Evolutionary conservation across 2,888 invertebrate genomes (phyloP).

Genomic region (Metallyticus violacea): DNA sequence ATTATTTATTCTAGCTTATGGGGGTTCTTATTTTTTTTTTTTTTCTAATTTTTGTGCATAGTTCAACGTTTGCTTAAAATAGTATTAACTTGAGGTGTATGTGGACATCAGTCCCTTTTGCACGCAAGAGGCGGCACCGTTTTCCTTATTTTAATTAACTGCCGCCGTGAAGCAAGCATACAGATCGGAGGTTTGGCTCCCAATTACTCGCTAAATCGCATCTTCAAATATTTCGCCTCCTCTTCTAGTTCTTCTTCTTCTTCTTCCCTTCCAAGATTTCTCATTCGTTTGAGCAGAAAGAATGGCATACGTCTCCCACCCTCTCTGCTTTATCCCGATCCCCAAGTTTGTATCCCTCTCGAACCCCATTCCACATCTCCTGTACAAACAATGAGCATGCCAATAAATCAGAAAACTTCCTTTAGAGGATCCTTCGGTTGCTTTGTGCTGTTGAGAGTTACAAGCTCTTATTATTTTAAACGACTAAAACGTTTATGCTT

Average conservation of each 20-base stretch:
- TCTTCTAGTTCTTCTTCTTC: background rate
- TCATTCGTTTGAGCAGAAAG: conserved; percentile 4
- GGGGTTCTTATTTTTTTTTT: no score
- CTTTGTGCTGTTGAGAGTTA: background rate
- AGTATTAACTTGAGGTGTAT: background rate
- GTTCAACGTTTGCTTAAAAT: no score
- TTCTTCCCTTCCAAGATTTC: conserved; percentile 14
- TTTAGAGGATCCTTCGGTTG: background rate
- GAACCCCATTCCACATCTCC: background rate
- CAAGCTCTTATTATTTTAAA: no score
- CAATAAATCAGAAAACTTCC: background rate
- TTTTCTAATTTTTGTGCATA: no score
- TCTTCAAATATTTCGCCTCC: conserved; percentile 21
- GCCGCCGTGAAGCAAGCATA: background rate
- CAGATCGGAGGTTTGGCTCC: conserved; percentile 23
- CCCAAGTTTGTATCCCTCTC: background rate
- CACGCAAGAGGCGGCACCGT: background rate
- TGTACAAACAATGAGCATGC: background rate
- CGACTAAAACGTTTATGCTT: no score
- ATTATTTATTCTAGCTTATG: no score
- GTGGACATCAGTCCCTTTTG: background rate
- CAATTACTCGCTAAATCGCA: conserved; percentile 28
- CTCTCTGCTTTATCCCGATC: background rate
- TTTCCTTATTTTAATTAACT: conserved; percentile 30
- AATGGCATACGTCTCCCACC: background rate